Conservation (phyloP, 2,113 vertebrate genomes). For the Chaenogobius annularis region DNA sequence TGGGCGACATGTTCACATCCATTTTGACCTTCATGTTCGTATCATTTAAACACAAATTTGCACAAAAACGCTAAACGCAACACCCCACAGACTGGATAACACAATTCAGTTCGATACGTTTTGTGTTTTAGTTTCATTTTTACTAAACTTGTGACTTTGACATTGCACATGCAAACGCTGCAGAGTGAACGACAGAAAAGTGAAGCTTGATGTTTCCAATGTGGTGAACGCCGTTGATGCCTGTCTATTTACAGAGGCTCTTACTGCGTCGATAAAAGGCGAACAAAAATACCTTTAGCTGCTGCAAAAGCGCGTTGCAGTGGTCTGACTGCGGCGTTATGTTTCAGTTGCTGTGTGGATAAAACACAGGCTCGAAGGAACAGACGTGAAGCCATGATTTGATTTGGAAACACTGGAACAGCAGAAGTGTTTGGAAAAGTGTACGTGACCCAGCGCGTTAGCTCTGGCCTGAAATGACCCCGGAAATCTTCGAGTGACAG, state of each 20-base stretch:
- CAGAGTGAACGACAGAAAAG: too few relatives aligned
- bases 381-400: slow-evolving; percentile 62
- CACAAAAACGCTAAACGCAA: fast-evolving
- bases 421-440: background rate
- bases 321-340: background rate
- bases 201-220: background rate
- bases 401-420: background rate
- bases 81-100: background rate
- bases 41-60: background rate
- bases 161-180: background rate
- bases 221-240: background rate
- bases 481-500: slow-evolving; percentile 25
- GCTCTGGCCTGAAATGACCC: slow-evolving; percentile 35
- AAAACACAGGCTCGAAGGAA: slow-evolving; percentile 54
- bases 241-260: background rate
- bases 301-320: background rate
- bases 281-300: background rate
- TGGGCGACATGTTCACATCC: slow-evolving; percentile 35
- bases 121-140: background rate
- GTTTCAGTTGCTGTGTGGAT: background rate
- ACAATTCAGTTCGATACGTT: background rate
- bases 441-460: slow-evolving; percentile 2
- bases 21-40: slow-evolving; percentile 69
- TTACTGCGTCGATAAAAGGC: background rate
- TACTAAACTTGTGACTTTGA: background rate